Percentiles rank a stretch among this genome's conserved stretches.
phyloP scores from a whole-genome alignment of 1,140 invertebrate genomes.

The Saccostrea echinata region DNA sequence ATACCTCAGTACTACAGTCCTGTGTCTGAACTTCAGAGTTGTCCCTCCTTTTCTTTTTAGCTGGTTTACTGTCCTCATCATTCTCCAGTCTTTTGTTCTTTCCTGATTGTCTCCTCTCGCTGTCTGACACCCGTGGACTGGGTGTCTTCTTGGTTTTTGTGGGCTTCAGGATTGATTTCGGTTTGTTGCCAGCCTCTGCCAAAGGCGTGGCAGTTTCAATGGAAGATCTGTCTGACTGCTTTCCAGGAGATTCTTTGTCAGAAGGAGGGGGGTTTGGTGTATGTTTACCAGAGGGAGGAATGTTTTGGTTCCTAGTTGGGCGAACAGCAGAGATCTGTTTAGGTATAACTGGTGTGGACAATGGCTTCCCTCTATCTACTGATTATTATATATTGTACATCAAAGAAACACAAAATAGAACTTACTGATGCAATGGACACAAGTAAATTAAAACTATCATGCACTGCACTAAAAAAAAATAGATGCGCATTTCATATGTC shows the following conservation, averaged over 20 bases:
- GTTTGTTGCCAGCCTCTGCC: not conserved
- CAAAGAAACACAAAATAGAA: not conserved
- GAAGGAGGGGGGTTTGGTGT: not conserved
- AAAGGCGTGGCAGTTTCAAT: not conserved
- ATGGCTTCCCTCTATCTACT: not conserved
- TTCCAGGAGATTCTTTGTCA: not conserved
- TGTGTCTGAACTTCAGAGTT: slow-evolving; percentile 39
- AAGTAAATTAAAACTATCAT: not conserved
- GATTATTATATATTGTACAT: not conserved
- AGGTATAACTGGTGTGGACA: slow-evolving; percentile 21
- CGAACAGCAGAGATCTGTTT: slow-evolving; percentile 33
- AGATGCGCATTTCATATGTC: not conserved
- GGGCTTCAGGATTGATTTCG: not conserved
- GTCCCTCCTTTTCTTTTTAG: slow-evolving; percentile 44
- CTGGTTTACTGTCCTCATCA: slow-evolving; percentile 27
- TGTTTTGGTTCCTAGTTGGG: not conserved
- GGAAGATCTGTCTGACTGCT: not conserved
- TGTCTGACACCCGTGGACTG: not conserved
- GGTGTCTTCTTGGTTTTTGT: slow-evolving; percentile 9
- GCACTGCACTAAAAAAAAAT: not conserved
- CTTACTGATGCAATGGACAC: not conserved
- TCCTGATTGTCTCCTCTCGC: not conserved
- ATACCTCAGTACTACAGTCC: slow-evolving; percentile 53
- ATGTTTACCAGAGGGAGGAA: slow-evolving; percentile 6
- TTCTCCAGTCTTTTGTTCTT: slow-evolving; percentile 21